phyloP scores from a whole-genome alignment of 2,113 vertebrate genomes.

The Laterallus jamaicensis region DNA sequence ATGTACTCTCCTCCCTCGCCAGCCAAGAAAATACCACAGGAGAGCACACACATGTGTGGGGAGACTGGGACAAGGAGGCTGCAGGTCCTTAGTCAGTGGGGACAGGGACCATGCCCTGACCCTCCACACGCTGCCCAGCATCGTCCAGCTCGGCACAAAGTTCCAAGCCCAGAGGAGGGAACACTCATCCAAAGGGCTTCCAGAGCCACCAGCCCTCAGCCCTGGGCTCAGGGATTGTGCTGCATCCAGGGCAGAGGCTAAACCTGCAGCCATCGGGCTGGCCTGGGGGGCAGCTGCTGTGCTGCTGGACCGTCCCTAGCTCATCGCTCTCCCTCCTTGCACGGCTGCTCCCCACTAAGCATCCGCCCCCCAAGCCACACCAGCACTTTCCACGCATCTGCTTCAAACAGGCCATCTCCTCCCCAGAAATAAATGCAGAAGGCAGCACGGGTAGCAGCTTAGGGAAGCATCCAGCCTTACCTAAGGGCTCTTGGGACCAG shows the following conservation, averaged over 20 bases:
- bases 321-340: background rate
- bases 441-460: rapidly evolving
- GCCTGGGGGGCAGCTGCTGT: rapidly evolving
- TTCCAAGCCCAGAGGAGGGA: background rate
- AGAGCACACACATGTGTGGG: rapidly evolving
- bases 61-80: background rate
- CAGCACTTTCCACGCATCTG: rapidly evolving
- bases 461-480: background rate
- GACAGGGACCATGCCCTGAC: background rate
- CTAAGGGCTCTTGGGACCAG: background rate
- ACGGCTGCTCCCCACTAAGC: rapidly evolving
- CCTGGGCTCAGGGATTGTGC: background rate
- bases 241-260: background rate
- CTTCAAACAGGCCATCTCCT: background rate
- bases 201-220: background rate
- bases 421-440: background rate
- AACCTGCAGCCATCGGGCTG: background rate
- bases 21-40: background rate
- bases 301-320: background rate
- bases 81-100: rapidly evolving
- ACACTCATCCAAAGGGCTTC: background rate
- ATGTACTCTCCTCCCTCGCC: rapidly evolving
- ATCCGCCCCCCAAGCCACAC: background rate
- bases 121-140: rapidly evolving
- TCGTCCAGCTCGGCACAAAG: background rate